A percentile compares a stretch with the other conserved stretches of the same genome.
Conservation (phyloP, 1,140 invertebrate genomes). For the Leucophenga varia region DNA sequence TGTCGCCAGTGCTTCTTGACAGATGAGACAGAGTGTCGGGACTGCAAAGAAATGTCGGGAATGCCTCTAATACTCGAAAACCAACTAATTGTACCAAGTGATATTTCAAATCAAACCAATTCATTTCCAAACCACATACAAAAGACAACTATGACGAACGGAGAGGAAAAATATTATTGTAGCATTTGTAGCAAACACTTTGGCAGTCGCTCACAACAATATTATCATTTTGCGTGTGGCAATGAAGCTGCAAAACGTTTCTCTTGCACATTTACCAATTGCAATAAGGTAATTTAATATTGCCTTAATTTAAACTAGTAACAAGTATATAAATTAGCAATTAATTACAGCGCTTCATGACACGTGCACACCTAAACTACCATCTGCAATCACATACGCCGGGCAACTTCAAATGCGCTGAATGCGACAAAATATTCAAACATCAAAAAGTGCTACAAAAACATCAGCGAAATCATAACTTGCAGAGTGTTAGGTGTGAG, state of each 20-base stretch:
- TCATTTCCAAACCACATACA: slow-evolving; percentile 14
- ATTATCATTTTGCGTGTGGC: slow-evolving; percentile 57
- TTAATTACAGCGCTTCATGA: slow-evolving; percentile 9
- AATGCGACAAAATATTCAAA: slow-evolving; percentile 10
- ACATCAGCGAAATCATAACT: slow-evolving; percentile 5
- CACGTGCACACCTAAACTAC: slow-evolving; percentile 15
- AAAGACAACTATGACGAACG: too few species aligned
- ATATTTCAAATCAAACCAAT: too few species aligned
- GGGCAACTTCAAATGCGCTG: not conserved
- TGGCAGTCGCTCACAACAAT: slow-evolving; percentile 55
- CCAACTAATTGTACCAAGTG: too few species aligned
- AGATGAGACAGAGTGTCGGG: slow-evolving; percentile 52
- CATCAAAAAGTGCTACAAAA: slow-evolving; percentile 11
- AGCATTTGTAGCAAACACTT: slow-evolving; percentile 59
- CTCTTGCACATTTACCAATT: too few species aligned
- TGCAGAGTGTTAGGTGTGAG: not conserved
- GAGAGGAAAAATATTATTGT: slow-evolving; percentile 47
- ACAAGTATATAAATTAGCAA: not conserved
- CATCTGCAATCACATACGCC: slow-evolving; percentile 7
- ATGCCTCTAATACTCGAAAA: slow-evolving; percentile 21
- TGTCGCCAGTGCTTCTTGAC: slow-evolving; percentile 57
- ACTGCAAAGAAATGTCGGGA: slow-evolving; percentile 11
- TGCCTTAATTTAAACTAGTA: not conserved
- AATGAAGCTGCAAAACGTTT: not conserved
- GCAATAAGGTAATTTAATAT: slow-evolving; percentile 6